Percentiles rank a stretch among this genome's conserved stretches.
phyloP scores from a whole-genome alignment of 2,797 vertebrate genomes.

The Adrianichthys oophorus region DNA sequence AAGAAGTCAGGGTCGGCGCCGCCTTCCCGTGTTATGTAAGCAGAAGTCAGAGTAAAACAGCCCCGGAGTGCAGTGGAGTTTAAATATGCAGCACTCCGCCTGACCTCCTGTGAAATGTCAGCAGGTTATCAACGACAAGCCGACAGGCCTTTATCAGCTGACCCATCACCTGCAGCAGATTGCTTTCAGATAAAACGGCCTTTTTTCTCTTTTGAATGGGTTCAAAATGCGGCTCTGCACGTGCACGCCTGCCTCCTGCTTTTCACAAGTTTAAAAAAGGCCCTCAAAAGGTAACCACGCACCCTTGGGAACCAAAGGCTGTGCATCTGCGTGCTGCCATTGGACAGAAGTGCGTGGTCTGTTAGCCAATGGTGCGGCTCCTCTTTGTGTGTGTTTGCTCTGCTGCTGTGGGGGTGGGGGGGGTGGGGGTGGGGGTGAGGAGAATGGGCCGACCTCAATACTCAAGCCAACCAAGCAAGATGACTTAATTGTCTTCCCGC shows the following conservation, averaged over 20 bases:
- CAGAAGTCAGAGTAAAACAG: conserved; percentile 27
- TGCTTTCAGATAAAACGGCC: neutral
- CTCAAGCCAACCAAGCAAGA: conserved; percentile 63
- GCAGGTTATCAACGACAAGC: conserved; percentile 31
- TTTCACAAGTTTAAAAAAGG: conserved; percentile 45
- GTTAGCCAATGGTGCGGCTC: conserved; percentile 58
- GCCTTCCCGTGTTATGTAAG: conserved; percentile 52
- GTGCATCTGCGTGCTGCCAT: conserved; percentile 41
- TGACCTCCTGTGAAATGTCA: conserved; percentile 26
- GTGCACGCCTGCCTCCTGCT: conserved; percentile 1
- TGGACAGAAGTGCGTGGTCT: conserved; percentile 65
- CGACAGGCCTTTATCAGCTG: conserved; percentile 20
- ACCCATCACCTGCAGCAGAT: conserved; percentile 11
- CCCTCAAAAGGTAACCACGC: conserved; percentile 34
- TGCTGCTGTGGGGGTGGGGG: conserved; percentile 10
- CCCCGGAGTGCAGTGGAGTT: conserved; percentile 16
- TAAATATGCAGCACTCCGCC: conserved; percentile 24
- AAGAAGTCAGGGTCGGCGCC: conserved; percentile 49
- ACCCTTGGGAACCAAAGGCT: conserved; percentile 48
- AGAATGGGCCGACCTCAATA: conserved; percentile 53
- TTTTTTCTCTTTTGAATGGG: too few species aligned
- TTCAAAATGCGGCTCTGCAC: conserved; percentile 8
- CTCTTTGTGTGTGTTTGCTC: conserved; percentile 52
- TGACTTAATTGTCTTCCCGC: conserved; percentile 64
- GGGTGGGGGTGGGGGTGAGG: neutral